A percentile compares a stretch with the other conserved stretches of the same genome.
Conservation (phyloP, 1,140 invertebrate species). For the Panagrolaimus sp. region DNA sequence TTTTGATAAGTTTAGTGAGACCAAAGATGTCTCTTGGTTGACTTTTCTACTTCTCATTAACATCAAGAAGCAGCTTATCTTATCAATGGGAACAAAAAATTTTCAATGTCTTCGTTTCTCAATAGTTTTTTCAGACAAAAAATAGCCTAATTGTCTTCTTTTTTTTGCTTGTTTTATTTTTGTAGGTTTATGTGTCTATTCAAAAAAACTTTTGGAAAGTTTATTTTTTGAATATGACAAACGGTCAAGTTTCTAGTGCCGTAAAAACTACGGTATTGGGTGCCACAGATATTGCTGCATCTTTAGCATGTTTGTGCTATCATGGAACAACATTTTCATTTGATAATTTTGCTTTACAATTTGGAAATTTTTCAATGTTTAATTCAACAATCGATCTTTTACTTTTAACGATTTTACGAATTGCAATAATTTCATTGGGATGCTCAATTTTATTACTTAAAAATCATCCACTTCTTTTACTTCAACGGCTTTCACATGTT, state of each 20-base stretch:
- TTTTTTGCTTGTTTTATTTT: too few species aligned
- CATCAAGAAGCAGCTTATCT: too few species aligned
- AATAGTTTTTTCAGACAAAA: too few species aligned
- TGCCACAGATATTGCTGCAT: background rate
- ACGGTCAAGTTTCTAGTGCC: background rate
- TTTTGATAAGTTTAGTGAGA: too few species aligned
- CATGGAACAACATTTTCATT: background rate
- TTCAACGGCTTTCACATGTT: constrained; percentile 19
- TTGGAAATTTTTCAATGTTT: constrained; percentile 23
- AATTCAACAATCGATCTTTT: constrained; percentile 32
- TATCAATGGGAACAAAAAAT: too few species aligned
- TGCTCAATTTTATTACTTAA: constrained; percentile 21
- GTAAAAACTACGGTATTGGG: background rate
- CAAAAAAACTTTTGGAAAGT: too few species aligned
- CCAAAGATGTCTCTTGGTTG: too few species aligned
- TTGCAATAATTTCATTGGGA: constrained; percentile 20
- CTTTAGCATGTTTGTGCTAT: background rate
- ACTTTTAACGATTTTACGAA: constrained; percentile 22
- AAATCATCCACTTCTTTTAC: constrained; percentile 13
- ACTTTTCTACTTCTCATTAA: too few species aligned
- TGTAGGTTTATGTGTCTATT: too few species aligned
- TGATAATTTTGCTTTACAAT: constrained; percentile 26
- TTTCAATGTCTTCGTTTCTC: too few species aligned
- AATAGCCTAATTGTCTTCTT: too few species aligned
- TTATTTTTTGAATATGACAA: too few species aligned